Conservation (phyloP, 2,113 vertebrate genomes). For the Lagopus leucura region DNA sequence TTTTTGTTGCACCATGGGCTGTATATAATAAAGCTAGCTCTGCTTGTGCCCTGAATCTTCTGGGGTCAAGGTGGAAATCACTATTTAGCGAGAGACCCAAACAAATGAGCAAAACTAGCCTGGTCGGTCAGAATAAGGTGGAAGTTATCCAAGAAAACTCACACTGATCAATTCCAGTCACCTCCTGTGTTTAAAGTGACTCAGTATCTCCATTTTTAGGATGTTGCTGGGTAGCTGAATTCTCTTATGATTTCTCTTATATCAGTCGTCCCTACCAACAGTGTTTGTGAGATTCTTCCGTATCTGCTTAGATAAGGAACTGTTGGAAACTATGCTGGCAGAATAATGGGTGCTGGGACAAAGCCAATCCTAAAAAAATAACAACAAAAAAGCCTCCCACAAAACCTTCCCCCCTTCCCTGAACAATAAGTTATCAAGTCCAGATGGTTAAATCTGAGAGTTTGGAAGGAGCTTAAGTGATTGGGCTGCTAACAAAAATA, state of each 20-base stretch:
- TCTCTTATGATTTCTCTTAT: conserved; percentile 50
- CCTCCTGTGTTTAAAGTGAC: conserved; percentile 67
- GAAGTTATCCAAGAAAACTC: conserved; percentile 59
- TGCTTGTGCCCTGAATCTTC: conserved; percentile 24
- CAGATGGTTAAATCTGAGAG: conserved; percentile 65
- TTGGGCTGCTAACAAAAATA: conserved; percentile 70
- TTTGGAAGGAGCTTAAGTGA: conserved; percentile 72
- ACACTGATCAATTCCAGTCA: conserved; percentile 64
- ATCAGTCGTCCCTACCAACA: conserved; percentile 15
- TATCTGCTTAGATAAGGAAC: conserved; percentile 45
- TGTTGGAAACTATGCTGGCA: conserved; percentile 1
- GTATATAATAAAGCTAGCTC: conserved; percentile 46
- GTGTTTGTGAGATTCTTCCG: conserved; percentile 28
- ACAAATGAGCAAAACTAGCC: conserved; percentile 61
- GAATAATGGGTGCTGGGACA: conserved; percentile 47
- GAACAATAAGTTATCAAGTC: conserved; percentile 63
- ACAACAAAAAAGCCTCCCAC: background rate
- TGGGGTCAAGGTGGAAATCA: conserved; percentile 42
- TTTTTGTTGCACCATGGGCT: conserved; percentile 45
- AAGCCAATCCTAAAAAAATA: conserved; percentile 9
- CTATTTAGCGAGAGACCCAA: conserved; percentile 41
- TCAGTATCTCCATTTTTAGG: conserved; percentile 72
- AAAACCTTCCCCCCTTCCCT: background rate
- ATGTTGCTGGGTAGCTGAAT: conserved; percentile 64
- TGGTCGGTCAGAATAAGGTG: conserved; percentile 32